These are phyloP conservation scores for Salpingus planirostris DNA, from an alignment of 2,888 invertebrate genomes.

Conservation along the genomic window DNA sequence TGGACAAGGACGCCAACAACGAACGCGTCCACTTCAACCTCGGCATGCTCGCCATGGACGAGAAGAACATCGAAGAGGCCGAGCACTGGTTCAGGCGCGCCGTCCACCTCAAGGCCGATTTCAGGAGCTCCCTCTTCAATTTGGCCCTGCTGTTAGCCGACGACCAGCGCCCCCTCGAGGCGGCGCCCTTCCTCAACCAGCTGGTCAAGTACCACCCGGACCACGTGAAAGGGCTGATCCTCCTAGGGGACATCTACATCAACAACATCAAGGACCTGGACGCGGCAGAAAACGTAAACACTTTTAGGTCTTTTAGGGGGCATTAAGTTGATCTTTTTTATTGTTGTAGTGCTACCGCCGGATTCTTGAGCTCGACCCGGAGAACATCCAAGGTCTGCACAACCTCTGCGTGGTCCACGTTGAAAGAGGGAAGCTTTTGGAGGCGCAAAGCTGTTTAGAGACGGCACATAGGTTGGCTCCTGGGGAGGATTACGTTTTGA, in stretches of 20 bases:
- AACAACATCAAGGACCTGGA: slow-evolving; percentile 91
- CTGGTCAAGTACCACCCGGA: slow-evolving; percentile 85
- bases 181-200: slow-evolving; percentile 85
- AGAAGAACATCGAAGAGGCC: slow-evolving; percentile 77
- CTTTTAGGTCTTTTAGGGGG: slow-evolving; percentile 2
- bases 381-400: slow-evolving; percentile 89
- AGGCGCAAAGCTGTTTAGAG: slow-evolving; percentile 77
- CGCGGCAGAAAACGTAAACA: slow-evolving; percentile 81
- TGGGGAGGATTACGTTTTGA: slow-evolving; percentile 80
- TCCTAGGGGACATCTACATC: slow-evolving; percentile 92
- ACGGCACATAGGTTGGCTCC: slow-evolving; percentile 77
- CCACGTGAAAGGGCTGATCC: slow-evolving; percentile 88
- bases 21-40: slow-evolving; percentile 91
- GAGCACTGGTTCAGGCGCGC: slow-evolving; percentile 83
- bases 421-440: slow-evolving; percentile 76
- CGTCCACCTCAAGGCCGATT: slow-evolving; percentile 78
- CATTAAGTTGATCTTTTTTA: not conserved
- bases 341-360: slow-evolving; percentile 73
- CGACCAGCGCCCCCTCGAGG: slow-evolving; percentile 78
- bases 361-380: slow-evolving; percentile 78
- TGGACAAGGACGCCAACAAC: slow-evolving; percentile 69
- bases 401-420: slow-evolving; percentile 95
- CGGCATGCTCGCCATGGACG: slow-evolving; percentile 96
- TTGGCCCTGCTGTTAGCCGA: slow-evolving; percentile 84
- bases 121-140: slow-evolving; percentile 91